A percentile compares a stretch with the other conserved stretches of the same genome.
Evolutionary conservation across 2,888 invertebrate species (phyloP).

Genomic region (Caenorhabditis sp.): DNA sequence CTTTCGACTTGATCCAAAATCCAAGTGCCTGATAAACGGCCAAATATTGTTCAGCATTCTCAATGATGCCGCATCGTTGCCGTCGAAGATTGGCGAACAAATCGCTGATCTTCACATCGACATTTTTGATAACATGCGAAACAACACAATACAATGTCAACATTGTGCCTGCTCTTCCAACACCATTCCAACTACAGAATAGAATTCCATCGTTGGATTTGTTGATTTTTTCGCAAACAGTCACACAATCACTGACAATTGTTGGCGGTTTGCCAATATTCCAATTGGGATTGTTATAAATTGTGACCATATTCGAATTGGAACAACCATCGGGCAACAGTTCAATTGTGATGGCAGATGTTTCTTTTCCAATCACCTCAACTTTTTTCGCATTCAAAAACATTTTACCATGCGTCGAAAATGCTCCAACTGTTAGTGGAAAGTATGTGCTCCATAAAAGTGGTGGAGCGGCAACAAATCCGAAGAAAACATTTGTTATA

Average conservation of each 20-base stretch:
- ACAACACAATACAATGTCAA: slow-evolving; percentile 5
- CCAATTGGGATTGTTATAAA: slow-evolving; percentile 20
- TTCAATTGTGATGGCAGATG: slow-evolving; percentile 22
- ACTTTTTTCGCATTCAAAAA: slow-evolving; percentile 41
- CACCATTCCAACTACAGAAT: slow-evolving; percentile 15
- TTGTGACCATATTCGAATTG: slow-evolving; percentile 19
- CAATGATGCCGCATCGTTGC: slow-evolving; percentile 18
- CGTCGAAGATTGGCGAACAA: slow-evolving; percentile 10
- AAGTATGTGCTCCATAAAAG: neutral
- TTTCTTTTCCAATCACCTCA: slow-evolving; percentile 2
- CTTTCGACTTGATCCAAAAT: slow-evolving; percentile 8
- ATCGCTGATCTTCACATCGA: slow-evolving; percentile 7
- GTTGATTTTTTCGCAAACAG: slow-evolving; percentile 12
- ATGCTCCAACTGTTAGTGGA: slow-evolving; percentile 10
- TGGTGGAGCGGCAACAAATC: neutral
- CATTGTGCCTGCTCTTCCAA: slow-evolving; percentile 12
- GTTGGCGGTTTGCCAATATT: slow-evolving; percentile 5
- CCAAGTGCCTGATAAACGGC: slow-evolving; percentile 12
- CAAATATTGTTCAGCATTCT: slow-evolving; percentile 16
- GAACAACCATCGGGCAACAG: slow-evolving; percentile 41
- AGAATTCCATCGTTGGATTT: slow-evolving; percentile 8
- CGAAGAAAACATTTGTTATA: neutral
- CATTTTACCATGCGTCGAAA: slow-evolving; percentile 33
- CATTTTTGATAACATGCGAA: slow-evolving; percentile 7
- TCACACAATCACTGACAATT: slow-evolving; percentile 7